Conservation (phyloP, 2,888 invertebrate genomes). For the Sialis lutaria region DNA sequence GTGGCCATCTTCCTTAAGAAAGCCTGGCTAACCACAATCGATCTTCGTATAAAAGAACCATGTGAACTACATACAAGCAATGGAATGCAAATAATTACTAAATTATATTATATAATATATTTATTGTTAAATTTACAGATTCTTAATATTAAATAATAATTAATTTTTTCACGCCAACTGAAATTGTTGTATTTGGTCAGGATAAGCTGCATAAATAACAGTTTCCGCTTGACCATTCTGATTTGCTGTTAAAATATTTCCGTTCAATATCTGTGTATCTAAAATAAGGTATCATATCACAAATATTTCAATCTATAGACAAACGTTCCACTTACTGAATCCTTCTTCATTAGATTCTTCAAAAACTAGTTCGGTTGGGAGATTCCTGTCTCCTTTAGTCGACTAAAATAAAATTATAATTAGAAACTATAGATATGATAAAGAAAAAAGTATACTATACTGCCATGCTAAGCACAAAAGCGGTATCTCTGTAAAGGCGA, state of each 20-base stretch:
- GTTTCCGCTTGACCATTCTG: constrained; percentile 27
- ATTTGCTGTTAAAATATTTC: constrained; percentile 20
- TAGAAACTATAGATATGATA: constrained; percentile 2
- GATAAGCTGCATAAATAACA: constrained; percentile 30
- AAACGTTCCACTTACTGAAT: constrained; percentile 24
- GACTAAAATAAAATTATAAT: constrained; percentile 23
- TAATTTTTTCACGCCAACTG: constrained; percentile 11
- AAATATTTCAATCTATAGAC: background rate
- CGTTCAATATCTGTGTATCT: constrained; percentile 23
- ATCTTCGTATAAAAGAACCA: no score
- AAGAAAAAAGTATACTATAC: constrained; percentile 3
- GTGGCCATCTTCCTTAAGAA: no score
- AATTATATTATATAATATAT: background rate
- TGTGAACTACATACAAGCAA: no score
- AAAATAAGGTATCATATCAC: constrained; percentile 11
- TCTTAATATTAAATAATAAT: background rate
- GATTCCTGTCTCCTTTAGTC: constrained; percentile 33
- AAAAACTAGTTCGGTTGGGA: constrained; percentile 25
- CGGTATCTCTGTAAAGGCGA: no score
- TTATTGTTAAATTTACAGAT: background rate
- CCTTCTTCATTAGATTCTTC: constrained; percentile 32
- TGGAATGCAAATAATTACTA: no score
- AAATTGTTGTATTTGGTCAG: constrained; percentile 25
- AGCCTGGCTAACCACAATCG: no score
- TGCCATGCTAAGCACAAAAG: no score